Percentiles rank a stretch among this genome's conserved stretches.
These are phyloP conservation scores for Teleopsis dalmanni DNA, from an alignment of 1,140 invertebrate genomes.

Conservation along the genomic window DNA sequence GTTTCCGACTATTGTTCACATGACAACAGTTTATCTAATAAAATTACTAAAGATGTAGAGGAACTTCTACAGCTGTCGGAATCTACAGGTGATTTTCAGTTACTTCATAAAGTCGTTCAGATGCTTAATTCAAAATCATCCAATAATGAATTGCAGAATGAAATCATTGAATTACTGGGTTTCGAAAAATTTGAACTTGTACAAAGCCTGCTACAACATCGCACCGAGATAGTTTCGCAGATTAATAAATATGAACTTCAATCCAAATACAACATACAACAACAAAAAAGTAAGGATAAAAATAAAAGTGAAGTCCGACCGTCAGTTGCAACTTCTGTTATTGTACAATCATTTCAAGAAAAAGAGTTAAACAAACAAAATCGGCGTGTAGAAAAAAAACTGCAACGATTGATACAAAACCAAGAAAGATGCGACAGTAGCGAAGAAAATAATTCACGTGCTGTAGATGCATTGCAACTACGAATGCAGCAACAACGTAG, in stretches of 20 bases:
- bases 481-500: slow-evolving; percentile 47
- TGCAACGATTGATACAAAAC: slow-evolving; percentile 54
- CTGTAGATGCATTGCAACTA: slow-evolving; percentile 40
- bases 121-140: slow-evolving; percentile 56
- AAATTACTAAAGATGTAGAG: slow-evolving; percentile 43
- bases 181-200: slow-evolving; percentile 84
- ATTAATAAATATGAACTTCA: slow-evolving; percentile 35
- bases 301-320: slow-evolving; percentile 19
- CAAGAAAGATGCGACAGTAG: slow-evolving; percentile 49
- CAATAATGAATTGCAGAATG: slow-evolving; percentile 73
- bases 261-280: slow-evolving; percentile 21
- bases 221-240: slow-evolving; percentile 52
- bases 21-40: slow-evolving; percentile 20
- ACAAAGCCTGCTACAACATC: slow-evolving; percentile 65
- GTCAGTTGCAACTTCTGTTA: slow-evolving; percentile 49
- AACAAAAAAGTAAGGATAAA: slow-evolving; percentile 6
- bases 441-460: slow-evolving; percentile 46
- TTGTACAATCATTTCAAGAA: slow-evolving; percentile 77
- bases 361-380: slow-evolving; percentile 72
- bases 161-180: slow-evolving; percentile 77
- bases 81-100: slow-evolving; percentile 53
- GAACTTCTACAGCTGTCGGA: slow-evolving; percentile 22
- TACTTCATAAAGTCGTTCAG: slow-evolving; percentile 53
- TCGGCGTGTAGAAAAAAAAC: slow-evolving; percentile 78
- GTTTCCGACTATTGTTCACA: slow-evolving; percentile 26